Conservation (phyloP, 2,888 invertebrate species). For the Pycnomerus fuliginosus region DNA sequence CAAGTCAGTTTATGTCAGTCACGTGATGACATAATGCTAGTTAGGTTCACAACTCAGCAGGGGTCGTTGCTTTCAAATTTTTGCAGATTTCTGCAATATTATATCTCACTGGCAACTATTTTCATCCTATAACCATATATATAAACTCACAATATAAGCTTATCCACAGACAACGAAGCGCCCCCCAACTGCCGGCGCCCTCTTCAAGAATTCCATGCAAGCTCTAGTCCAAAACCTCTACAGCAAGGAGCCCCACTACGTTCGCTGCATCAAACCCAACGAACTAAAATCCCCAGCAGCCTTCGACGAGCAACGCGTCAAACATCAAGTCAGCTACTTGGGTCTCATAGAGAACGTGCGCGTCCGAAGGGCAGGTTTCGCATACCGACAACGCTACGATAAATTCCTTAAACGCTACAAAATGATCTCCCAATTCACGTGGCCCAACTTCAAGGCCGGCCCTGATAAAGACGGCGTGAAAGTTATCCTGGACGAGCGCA, state of each 20-base stretch:
- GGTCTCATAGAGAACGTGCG: conserved; percentile 94
- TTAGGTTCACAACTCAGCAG: too few species aligned
- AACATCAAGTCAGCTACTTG: conserved; percentile 79
- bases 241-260: conserved; percentile 94
- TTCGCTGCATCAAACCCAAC: conserved; percentile 96
- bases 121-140: too few species aligned
- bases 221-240: conserved; percentile 84
- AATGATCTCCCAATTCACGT: conserved; percentile 93
- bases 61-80: too few species aligned
- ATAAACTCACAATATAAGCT: too few species aligned
- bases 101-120: too few species aligned
- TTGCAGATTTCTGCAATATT: too few species aligned
- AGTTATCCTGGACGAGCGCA: conserved; percentile 79
- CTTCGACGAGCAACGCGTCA: conserved; percentile 80
- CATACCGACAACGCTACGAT: conserved; percentile 91
- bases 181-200: conserved; percentile 89
- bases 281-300: conserved; percentile 84
- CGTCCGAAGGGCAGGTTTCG: conserved; percentile 95
- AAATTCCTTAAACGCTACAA: conserved; percentile 94
- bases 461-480: conserved; percentile 79
- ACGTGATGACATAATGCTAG: too few species aligned
- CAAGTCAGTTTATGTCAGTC: too few species aligned
- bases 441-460: conserved; percentile 90
- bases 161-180: conserved; percentile 84
- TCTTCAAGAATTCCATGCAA: conserved; percentile 94